Evolutionary conservation across 2,888 invertebrate species (phyloP).

Genomic region (Crocallis elinguaria): DNA sequence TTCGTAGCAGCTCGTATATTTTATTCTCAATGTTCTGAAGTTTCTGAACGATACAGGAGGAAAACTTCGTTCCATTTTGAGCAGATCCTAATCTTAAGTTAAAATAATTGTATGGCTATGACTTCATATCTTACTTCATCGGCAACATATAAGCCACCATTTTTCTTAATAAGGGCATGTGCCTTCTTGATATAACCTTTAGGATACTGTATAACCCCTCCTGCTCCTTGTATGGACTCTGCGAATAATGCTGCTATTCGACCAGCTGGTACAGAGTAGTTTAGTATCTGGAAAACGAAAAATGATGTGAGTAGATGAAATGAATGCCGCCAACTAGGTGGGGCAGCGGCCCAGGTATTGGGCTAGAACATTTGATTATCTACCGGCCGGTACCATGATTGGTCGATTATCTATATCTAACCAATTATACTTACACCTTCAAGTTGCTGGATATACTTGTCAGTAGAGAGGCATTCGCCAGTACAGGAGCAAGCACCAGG

Average conservation of each 20-base stretch:
- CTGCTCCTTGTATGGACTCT: slow-evolving; percentile 98
- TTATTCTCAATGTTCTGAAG: too few species aligned
- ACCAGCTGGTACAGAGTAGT: slow-evolving; percentile 90
- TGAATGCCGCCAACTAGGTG: too few species aligned
- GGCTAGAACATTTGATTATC: too few species aligned
- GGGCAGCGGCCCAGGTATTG: too few species aligned
- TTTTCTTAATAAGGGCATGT: slow-evolving; percentile 89
- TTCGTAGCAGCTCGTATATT: too few species aligned
- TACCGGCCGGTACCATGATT: too few species aligned
- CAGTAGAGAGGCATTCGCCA: slow-evolving; percentile 88
- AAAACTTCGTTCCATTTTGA: too few species aligned
- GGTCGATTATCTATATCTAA: too few species aligned
- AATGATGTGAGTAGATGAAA: neutral
- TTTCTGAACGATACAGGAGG: too few species aligned
- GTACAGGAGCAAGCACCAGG: slow-evolving; percentile 88
- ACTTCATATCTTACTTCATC: slow-evolving; percentile 89
- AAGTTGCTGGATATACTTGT: slow-evolving; percentile 93
- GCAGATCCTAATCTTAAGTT: too few species aligned
- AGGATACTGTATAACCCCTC: slow-evolving; percentile 96
- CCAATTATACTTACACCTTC: slow-evolving; percentile 80
- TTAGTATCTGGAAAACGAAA: slow-evolving; percentile 84
- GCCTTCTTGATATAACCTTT: slow-evolving; percentile 93
- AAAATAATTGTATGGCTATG: neutral
- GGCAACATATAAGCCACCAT: slow-evolving; percentile 95
- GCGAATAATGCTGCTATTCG: slow-evolving; percentile 95